phyloP scores from a whole-genome alignment of 2,797 vertebrate genomes.

The Hipposideros larvatus region DNA sequence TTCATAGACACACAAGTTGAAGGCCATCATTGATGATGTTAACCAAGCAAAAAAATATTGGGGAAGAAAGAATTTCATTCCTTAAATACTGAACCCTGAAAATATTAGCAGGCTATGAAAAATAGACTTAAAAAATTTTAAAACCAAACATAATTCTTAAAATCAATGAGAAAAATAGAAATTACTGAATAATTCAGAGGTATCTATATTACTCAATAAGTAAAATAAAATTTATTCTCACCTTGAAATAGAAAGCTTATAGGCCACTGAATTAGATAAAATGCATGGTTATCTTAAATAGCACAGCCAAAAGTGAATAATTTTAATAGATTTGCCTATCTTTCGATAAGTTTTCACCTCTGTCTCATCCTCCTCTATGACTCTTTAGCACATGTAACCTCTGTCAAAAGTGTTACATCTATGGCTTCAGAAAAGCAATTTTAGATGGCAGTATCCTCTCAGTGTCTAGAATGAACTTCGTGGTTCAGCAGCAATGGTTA shows the following conservation, averaged over 20 bases:
- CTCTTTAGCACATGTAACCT: not conserved
- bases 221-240: not conserved
- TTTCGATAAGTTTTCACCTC: not conserved
- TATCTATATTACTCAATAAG: not conserved
- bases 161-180: slow-evolving; percentile 13
- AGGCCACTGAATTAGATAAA: not conserved
- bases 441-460: not conserved
- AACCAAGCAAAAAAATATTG: not conserved
- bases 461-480: not conserved
- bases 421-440: not conserved
- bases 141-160: not conserved
- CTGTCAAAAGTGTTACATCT: not conserved
- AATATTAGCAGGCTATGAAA: not conserved
- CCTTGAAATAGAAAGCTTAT: not conserved
- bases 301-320: not conserved
- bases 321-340: not conserved
- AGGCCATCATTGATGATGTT: not conserved
- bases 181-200: not conserved
- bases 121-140: not conserved
- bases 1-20: not conserved
- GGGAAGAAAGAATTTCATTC: not conserved
- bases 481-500: not conserved
- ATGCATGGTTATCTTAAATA: not conserved
- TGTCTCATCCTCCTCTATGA: not conserved
- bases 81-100: not conserved